These are phyloP conservation scores for Cynaeus angustus DNA, from an alignment of 2,888 invertebrate species.

Conservation along the genomic window DNA sequence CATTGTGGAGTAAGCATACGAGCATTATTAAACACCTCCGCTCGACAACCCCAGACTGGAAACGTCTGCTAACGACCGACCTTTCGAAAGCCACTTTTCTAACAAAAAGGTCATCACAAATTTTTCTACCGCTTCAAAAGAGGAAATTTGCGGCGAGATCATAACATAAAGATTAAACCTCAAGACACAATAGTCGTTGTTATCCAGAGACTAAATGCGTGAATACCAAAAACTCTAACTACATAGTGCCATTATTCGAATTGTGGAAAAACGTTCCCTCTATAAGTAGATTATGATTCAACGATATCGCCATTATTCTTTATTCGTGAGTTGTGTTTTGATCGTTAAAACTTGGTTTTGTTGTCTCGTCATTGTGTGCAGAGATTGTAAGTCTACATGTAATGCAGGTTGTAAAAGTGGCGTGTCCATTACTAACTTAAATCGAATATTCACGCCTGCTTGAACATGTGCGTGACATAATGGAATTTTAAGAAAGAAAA, in stretches of 20 bases:
- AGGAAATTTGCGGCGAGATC: not conserved
- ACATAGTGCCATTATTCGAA: too few relatives aligned
- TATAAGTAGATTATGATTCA: too few relatives aligned
- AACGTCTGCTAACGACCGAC: slow-evolving; percentile 9
- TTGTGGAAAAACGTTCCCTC: too few relatives aligned
- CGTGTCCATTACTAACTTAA: not conserved
- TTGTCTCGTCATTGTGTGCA: not conserved
- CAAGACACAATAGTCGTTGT: not conserved
- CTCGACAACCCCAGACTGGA: not conserved
- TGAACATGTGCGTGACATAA: slow-evolving; percentile 12
- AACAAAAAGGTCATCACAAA: slow-evolving; percentile 2
- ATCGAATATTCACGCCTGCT: slow-evolving; percentile 10
- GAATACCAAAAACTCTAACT: too few relatives aligned
- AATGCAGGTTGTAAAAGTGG: not conserved
- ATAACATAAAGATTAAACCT: slow-evolving; percentile 3
- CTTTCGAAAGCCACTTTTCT: slow-evolving; percentile 1
- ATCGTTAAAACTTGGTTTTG: too few relatives aligned
- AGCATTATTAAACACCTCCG: slow-evolving; percentile 22
- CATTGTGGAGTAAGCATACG: slow-evolving; percentile 23
- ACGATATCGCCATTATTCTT: too few relatives aligned
- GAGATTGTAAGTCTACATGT: not conserved
- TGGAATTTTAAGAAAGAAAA: slow-evolving; percentile 6
- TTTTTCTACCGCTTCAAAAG: not conserved
- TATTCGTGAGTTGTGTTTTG: too few relatives aligned
- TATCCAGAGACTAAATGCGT: too few relatives aligned